Conservation (phyloP, 2,888 invertebrate species). For the Aquatica leii region DNA sequence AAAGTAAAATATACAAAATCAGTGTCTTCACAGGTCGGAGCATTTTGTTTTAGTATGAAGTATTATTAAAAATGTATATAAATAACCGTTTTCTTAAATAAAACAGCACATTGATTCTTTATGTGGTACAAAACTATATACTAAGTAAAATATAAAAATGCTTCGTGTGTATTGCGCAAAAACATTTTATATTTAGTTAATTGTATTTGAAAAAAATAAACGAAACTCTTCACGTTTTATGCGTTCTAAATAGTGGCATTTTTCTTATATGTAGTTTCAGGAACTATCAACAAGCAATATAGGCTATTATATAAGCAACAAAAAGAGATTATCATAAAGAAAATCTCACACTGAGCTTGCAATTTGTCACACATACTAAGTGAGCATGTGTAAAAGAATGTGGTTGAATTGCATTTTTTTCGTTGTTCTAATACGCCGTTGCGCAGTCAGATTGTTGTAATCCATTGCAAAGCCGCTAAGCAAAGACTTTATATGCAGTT, state of each 20-base stretch:
- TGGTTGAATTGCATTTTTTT: conserved; percentile 50
- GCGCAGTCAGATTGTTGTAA: conserved; percentile 41
- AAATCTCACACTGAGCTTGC: conserved; percentile 51
- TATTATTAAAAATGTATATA: too few species aligned
- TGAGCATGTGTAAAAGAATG: conserved; percentile 53
- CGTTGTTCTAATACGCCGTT: conserved; percentile 46
- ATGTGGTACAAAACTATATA: too few species aligned
- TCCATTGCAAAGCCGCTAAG: conserved; percentile 47
- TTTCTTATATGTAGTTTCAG: conserved; percentile 24
- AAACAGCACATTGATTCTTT: too few species aligned
- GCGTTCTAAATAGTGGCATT: not conserved
- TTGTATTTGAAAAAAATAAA: too few species aligned
- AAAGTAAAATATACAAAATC: too few species aligned
- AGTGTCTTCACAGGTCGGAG: too few species aligned
- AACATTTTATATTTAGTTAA: too few species aligned
- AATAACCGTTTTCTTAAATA: too few species aligned
- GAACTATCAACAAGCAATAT: conserved; percentile 33
- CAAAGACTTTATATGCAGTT: conserved; percentile 49
- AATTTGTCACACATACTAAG: conserved; percentile 56
- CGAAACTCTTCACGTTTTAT: too few species aligned
- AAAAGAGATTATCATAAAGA: conserved; percentile 40
- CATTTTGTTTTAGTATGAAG: too few species aligned
- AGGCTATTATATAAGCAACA: conserved; percentile 26
- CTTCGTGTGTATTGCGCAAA: too few species aligned
- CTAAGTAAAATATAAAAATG: too few species aligned